These are phyloP conservation scores for Scaptomyza cyrtandrae DNA, from an alignment of 2,888 invertebrate species.

Conservation along the genomic window DNA sequence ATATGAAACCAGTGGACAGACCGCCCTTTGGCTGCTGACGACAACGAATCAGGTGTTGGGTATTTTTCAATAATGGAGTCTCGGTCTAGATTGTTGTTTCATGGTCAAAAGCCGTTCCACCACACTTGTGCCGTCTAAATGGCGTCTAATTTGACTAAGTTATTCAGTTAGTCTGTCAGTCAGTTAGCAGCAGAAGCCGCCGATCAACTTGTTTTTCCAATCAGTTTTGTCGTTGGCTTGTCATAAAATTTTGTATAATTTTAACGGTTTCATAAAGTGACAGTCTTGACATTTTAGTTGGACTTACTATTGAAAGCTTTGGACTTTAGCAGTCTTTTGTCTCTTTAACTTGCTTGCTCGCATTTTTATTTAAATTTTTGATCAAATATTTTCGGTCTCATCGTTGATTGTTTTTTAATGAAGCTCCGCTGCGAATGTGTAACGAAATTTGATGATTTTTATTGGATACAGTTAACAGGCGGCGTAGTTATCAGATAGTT, in stretches of 20 bases:
- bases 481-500: conserved; percentile 58
- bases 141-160: conserved; percentile 74
- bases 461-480: conserved; percentile 68
- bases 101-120: conserved; percentile 31
- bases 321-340: conserved; percentile 40
- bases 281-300: conserved; percentile 73
- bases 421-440: conserved; percentile 67
- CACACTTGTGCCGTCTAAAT: conserved; percentile 53
- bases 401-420: conserved; percentile 73
- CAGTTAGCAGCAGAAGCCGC: conserved; percentile 47
- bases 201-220: conserved; percentile 74
- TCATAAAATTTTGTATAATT: conserved; percentile 78
- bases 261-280: conserved; percentile 72
- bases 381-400: conserved; percentile 18
- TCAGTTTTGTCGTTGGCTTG: conserved; percentile 71
- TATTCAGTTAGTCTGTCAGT: conserved; percentile 35
- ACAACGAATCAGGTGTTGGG: conserved; percentile 76
- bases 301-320: conserved; percentile 28
- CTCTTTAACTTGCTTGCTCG: conserved; percentile 70
- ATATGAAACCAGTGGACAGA: conserved; percentile 8
- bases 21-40: conserved; percentile 45
- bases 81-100: conserved; percentile 32
- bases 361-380: conserved; percentile 67
- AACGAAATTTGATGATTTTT: conserved; percentile 75
- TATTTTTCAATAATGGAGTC: conserved; percentile 59